phyloP scores from a whole-genome alignment of 1,140 invertebrate species.

The Epicauta chinensis region DNA sequence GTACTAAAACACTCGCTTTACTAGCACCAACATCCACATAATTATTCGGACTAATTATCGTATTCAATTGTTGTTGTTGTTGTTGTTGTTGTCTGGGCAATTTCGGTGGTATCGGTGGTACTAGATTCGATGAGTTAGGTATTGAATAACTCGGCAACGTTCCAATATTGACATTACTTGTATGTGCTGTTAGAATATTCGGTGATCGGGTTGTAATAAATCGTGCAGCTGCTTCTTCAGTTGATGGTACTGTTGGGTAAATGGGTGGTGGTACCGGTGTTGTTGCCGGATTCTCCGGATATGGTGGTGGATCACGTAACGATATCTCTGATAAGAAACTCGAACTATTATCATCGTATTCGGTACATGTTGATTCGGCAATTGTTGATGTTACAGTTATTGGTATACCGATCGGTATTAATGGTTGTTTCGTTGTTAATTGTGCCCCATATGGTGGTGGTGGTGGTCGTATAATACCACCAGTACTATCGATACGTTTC shows the following conservation, averaged over 20 bases:
- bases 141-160: constrained; percentile 48
- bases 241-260: constrained; percentile 34
- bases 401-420: too few species aligned
- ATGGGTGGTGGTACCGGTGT: constrained; percentile 24
- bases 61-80: constrained; percentile 44
- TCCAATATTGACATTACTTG: constrained; percentile 48
- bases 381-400: neutral
- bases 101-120: constrained; percentile 50
- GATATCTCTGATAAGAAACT: constrained; percentile 26
- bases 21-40: constrained; percentile 61
- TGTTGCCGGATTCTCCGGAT: constrained; percentile 48
- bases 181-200: constrained; percentile 61
- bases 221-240: constrained; percentile 57
- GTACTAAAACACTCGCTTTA: constrained; percentile 53
- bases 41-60: constrained; percentile 58
- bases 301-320: constrained; percentile 50
- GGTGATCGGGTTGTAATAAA: constrained; percentile 62
- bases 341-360: constrained; percentile 23
- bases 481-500: constrained; percentile 54
- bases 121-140: constrained; percentile 41
- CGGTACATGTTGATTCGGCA: constrained; percentile 8
- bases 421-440: constrained; percentile 23
- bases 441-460: constrained; percentile 46
- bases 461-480: constrained; percentile 38
- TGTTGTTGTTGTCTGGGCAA: constrained; percentile 43